Evolutionary conservation across 2,888 invertebrate genomes (phyloP).

Genomic region (Parasteatoda lunata): DNA sequence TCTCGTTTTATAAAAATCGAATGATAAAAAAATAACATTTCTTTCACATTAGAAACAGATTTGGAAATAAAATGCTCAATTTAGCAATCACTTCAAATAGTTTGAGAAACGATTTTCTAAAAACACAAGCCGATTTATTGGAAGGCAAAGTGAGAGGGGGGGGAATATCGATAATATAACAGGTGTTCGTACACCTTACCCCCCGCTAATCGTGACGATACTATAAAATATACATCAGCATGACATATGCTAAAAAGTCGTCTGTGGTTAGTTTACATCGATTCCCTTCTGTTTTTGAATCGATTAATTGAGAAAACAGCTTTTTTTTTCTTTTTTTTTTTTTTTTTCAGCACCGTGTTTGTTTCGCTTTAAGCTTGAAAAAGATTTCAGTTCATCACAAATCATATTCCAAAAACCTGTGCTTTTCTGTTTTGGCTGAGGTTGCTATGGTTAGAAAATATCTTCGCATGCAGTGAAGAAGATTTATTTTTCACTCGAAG

Average conservation of each 20-base stretch:
- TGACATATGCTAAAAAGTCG: constrained; percentile 60
- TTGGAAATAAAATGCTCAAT: constrained; percentile 13
- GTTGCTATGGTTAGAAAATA: constrained; percentile 57
- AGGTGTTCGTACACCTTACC: neutral
- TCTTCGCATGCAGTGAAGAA: constrained; percentile 28
- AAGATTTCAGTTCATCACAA: constrained; percentile 31
- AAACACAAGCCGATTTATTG: neutral
- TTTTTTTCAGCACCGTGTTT: neutral
- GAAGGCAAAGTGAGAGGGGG: neutral
- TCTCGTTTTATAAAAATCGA: too few relatives aligned
- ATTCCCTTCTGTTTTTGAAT: constrained; percentile 9
- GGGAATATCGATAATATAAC: neutral
- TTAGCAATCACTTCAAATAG: constrained; percentile 4
- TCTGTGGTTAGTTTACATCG: constrained; percentile 48
- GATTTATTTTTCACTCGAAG: constrained; percentile 36
- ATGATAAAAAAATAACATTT: too few relatives aligned
- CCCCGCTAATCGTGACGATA: neutral
- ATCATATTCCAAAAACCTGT: constrained; percentile 7
- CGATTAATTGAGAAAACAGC: constrained; percentile 2
- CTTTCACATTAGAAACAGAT: constrained; percentile 22
- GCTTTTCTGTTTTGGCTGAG: constrained; percentile 42
- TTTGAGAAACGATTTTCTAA: neutral
- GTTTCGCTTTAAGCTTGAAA: constrained; percentile 8
- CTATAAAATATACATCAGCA: neutral
- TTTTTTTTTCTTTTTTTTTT: constrained; percentile 6